A percentile compares a stretch with the other conserved stretches of the same genome.
These are phyloP conservation scores for Hippocampus guttulatus DNA, from an alignment of 2,113 vertebrate genomes.

Conservation along the genomic window DNA sequence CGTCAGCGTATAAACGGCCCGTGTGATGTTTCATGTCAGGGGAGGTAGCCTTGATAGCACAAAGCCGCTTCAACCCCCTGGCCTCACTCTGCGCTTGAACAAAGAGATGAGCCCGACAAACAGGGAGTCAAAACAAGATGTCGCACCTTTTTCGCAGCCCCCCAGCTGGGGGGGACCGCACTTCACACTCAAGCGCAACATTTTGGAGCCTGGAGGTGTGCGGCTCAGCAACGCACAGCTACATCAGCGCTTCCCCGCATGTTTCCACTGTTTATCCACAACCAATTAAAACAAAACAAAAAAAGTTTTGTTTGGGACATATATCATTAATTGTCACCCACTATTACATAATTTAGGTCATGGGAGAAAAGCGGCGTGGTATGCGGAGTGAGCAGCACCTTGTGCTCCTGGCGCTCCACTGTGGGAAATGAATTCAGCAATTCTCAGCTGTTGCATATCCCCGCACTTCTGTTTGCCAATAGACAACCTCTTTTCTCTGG, in stretches of 20 bases:
- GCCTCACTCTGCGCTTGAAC: constrained; percentile 25
- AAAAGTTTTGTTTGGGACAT: neutral
- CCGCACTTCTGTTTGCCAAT: constrained; percentile 11
- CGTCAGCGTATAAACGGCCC: constrained; percentile 55
- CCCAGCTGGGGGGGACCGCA: constrained; percentile 41
- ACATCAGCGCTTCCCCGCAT: constrained; percentile 32
- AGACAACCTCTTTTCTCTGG: constrained; percentile 22
- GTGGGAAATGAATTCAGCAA: constrained; percentile 38
- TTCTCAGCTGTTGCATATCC: constrained; percentile 44
- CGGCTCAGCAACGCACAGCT: constrained; percentile 4
- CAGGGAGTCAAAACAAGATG: constrained; percentile 33
- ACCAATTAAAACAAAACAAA: neutral
- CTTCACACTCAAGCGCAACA: constrained; percentile 49
- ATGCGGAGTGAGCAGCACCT: constrained; percentile 20
- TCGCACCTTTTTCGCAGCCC: constrained; percentile 28
- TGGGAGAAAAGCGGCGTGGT: constrained; percentile 36
- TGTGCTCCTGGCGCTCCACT: constrained; percentile 18
- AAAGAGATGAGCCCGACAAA: constrained; percentile 27
- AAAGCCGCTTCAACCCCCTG: constrained; percentile 40
- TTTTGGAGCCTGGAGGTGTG: constrained; percentile 45
- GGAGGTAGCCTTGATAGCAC: constrained; percentile 51
- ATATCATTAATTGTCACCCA: too few relatives aligned
- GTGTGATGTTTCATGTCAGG: constrained; percentile 60
- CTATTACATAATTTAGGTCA: constrained; percentile 36
- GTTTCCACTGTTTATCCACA: constrained; percentile 1